phyloP scores from a whole-genome alignment of 2,113 vertebrate genomes.

The Apistogramma diplotaenia region DNA sequence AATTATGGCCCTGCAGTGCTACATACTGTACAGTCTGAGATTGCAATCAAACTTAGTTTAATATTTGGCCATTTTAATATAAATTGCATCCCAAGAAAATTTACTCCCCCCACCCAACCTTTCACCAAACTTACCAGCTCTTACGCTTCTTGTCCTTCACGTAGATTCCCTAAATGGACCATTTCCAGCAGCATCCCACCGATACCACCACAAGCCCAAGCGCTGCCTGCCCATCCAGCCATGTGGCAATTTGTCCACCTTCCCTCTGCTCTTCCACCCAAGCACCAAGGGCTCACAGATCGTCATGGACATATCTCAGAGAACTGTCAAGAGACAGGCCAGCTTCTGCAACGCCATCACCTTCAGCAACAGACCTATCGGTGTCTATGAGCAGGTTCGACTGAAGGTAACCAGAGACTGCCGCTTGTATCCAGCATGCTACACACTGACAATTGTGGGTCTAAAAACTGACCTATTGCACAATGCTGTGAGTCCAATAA shows the following conservation, averaged over 20 bases:
- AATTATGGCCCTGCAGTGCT: neutral
- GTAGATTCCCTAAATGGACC: slow-evolving; percentile 88
- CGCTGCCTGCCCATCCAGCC: slow-evolving; percentile 84
- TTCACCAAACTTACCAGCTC: neutral
- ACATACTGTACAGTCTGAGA: neutral
- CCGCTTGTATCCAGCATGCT: neutral
- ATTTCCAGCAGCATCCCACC: slow-evolving; percentile 84
- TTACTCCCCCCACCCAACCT: neutral
- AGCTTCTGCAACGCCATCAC: slow-evolving; percentile 99
- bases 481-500: neutral
- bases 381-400: slow-evolving; percentile 92
- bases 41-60: neutral
- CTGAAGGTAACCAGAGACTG: slow-evolving; percentile 82
- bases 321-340: slow-evolving; percentile 90
- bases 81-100: neutral
- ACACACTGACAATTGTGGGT: neutral
- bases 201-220: slow-evolving; percentile 93
- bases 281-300: slow-evolving; percentile 96
- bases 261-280: slow-evolving; percentile 93
- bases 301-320: slow-evolving; percentile 91
- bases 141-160: slow-evolving; percentile 7
- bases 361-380: slow-evolving; percentile 92
- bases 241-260: slow-evolving; percentile 80
- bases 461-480: neutral
- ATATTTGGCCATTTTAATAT: neutral